A percentile compares a stretch with the other conserved stretches of the same genome.
phyloP scores from a whole-genome alignment of 2,797 vertebrate species.

The Chaunax sp. region DNA sequence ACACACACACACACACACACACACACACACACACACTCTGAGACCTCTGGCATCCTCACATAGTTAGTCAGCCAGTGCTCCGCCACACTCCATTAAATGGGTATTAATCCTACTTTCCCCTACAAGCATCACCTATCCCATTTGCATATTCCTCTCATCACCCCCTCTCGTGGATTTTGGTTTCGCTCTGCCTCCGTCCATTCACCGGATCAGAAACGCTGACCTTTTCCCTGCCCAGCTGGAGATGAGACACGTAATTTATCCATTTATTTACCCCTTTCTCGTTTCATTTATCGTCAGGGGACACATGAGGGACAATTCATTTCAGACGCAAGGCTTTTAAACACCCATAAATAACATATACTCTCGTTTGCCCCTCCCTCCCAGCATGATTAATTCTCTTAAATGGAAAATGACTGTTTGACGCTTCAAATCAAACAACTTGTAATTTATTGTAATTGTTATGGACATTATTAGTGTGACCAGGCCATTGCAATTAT shows the following conservation, averaged over 20 bases:
- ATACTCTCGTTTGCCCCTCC: neutral
- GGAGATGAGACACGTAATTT: constrained; percentile 39
- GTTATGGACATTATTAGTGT: constrained; percentile 56
- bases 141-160: constrained; percentile 32
- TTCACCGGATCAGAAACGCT: constrained; percentile 29
- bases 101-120: constrained; percentile 55
- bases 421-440: constrained; percentile 24
- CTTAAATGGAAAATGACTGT: constrained; percentile 52
- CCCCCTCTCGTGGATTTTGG: constrained; percentile 18
- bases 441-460: constrained; percentile 55
- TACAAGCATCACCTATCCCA: constrained; percentile 47
- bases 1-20: constrained; percentile 14
- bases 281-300: constrained; percentile 29
- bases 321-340: constrained; percentile 3
- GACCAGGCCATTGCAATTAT: constrained; percentile 43
- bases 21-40: constrained; percentile 14
- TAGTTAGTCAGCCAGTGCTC: constrained; percentile 19
- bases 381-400: constrained; percentile 44
- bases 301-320: constrained; percentile 17
- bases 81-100: constrained; percentile 69
- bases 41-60: constrained; percentile 21
- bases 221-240: constrained; percentile 24
- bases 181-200: constrained; percentile 18
- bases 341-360: constrained; percentile 31
- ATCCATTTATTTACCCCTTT: constrained; percentile 29